Evolutionary conservation across 2,113 vertebrate species (phyloP).

Genomic region (Motacilla tschutschensis): DNA sequence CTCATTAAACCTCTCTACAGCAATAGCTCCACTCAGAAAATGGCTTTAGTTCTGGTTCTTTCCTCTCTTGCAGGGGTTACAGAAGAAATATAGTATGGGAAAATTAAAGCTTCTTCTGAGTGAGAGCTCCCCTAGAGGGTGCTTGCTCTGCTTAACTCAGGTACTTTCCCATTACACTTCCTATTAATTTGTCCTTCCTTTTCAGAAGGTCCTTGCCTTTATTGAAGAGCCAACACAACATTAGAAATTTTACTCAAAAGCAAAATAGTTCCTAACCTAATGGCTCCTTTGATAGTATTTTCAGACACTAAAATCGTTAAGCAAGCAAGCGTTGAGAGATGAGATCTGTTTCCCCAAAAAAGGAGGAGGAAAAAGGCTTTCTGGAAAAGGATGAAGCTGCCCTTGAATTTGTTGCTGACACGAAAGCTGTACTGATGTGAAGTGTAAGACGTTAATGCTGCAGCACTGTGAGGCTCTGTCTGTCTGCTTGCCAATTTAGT

Average conservation of each 20-base stretch:
- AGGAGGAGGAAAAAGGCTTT: background rate
- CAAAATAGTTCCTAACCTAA: background rate
- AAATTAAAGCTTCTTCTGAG: background rate
- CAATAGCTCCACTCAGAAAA: background rate
- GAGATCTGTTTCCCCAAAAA: background rate
- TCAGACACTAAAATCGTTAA: background rate
- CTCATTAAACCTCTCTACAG: background rate
- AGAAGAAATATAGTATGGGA: background rate
- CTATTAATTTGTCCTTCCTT: background rate
- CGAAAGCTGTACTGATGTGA: background rate
- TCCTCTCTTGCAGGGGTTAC: background rate
- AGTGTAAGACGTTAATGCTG: background rate
- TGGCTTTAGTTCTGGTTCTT: background rate
- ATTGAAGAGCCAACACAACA: background rate
- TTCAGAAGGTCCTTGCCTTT: background rate
- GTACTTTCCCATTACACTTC: background rate
- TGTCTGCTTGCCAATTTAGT: background rate
- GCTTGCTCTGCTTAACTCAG: fast-evolving
- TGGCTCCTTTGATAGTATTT: background rate
- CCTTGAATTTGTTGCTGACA: background rate
- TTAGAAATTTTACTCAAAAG: background rate
- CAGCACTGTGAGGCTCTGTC: background rate
- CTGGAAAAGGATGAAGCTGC: background rate
- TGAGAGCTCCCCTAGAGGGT: background rate
- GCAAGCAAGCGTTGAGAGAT: background rate